Base-by-base conservation (phyloP, 1,140 invertebrate genomes). In the Drosophila tropicalis region DNA sequence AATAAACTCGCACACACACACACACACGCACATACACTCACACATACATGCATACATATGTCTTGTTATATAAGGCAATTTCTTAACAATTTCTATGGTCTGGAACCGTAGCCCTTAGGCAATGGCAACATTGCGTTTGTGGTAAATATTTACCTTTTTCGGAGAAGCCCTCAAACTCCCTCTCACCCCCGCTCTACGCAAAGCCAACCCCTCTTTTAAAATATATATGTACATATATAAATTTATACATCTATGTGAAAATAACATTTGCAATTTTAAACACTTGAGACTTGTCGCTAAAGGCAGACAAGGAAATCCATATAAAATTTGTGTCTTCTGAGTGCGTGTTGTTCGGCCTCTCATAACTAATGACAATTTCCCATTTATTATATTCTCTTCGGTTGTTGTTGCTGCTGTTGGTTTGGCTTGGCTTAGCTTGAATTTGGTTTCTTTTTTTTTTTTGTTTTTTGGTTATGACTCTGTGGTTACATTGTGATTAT, bases 251-350 rank as follows among this genome's bases (percentile, higher is more conserved):
- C 67, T 82, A 84, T 89, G 76, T 75, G 84, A 89, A 89, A 87
- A 87, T 87, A 83, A 81, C 84, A 87, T 87, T 87, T 89, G 84
- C 85, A 87, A 87, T 89, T 87, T 87, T 74, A 87, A 87, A 72
- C 83, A 89, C 83, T 87, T 71, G 84, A 87, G 84, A 87, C 79
- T 83, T 81, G 73, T 78, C 66, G 77, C 70, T 66, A 22, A 51
- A 51, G 65, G 61, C 68, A 29, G 60, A 68, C 34, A 7, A 65
- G n/a, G 61, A 51, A 76, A 76, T 67, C 65, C 60, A 29, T 62
- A 32, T 29, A 29, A 62, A 5, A 47, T 15, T 34, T 47, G 32
- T 68, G 39, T 61, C 32, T 56, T 56, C 40, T 63, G 29, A 9
- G 29, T 67, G 60, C 36, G 71, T 54, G 54, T 73, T 57, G 76